Evolutionary conservation across 37 sponge, comb jelly and placozoan species (phyloP), one percentile per base, ranked within the genome.

Genomic region (Cladorhizidae sp.): DNA sequence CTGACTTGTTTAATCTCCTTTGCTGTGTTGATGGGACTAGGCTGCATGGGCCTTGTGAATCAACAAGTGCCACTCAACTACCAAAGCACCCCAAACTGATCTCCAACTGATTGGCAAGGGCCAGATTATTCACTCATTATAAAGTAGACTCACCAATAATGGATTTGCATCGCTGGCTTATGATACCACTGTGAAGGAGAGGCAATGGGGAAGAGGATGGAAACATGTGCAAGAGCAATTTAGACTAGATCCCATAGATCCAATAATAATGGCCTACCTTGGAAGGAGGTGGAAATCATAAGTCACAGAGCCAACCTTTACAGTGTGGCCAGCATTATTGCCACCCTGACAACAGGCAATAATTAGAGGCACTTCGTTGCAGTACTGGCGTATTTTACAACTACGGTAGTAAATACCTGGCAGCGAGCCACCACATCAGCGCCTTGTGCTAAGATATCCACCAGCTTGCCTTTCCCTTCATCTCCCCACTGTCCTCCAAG

Each of bases 401-500:
- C 2, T 42, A 36, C 2, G 22, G 57, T 6, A 21, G 22, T 17
- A 64, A 6, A 42, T 49, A 96, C 97, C 87, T 98, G 96, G 80
- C 93, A 93, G 64, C 99, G 80, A 50, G 94, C 93, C 23, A 98
- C 99, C 26, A 88, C 23, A 79, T 96, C 93, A 1, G 92, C 92
- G 21, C 89, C 52, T 45, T 77, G 86, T 18, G 93, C 92, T 2
- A 98, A 80, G 63, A 94, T 38, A 65, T 98, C 99, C 15, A 98
- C 99, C 9, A 98, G 82, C 77, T 98, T 98, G 28, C 99, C 99
- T 72, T 98, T 98, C 7, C 99, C 99, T 79, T 98, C 99, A 71
- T 98, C 99, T 49, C 99, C 99, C 99, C 99, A 98, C 79, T 98
- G 99, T 33, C 95, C 92, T 21, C 99, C 99, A 41, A 98, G 69